These are phyloP conservation scores for Hozukius guyotensis DNA, from an alignment of 2,797 vertebrate genomes.

Conservation along the genomic window DNA sequence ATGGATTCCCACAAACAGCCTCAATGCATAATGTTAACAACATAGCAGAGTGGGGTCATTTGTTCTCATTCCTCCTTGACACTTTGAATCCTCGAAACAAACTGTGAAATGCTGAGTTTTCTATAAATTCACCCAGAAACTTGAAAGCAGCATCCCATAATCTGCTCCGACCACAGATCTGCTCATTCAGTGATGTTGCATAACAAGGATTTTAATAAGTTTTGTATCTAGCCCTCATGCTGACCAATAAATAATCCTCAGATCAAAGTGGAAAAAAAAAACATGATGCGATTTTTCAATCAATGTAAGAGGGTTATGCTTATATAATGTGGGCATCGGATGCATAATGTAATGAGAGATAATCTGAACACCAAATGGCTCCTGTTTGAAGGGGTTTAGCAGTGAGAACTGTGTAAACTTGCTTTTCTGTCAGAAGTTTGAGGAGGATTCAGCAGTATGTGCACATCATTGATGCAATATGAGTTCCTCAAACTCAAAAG, in stretches of 20 bases:
- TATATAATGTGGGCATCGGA: conserved; percentile 41
- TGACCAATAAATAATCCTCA: conserved; percentile 69
- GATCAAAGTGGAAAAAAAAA: conserved; percentile 30
- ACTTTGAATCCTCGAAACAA: neutral
- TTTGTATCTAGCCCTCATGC: conserved; percentile 49
- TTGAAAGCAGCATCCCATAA: conserved; percentile 25
- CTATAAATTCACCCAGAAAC: conserved; percentile 12
- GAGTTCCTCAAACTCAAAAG: conserved; percentile 13
- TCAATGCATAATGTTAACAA: neutral
- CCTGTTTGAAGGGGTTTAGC: neutral
- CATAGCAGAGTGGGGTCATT: neutral
- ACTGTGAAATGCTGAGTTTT: neutral
- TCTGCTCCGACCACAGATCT: neutral
- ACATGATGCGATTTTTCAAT: conserved; percentile 42
- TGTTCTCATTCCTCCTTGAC: neutral
- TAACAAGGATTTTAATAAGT: conserved; percentile 66
- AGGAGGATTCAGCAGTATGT: neutral
- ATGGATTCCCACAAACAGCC: neutral
- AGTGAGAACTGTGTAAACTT: neutral
- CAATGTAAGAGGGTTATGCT: conserved; percentile 42
- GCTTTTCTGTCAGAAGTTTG: neutral
- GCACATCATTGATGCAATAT: neutral
- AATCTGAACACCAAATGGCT: neutral
- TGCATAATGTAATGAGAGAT: conserved; percentile 14
- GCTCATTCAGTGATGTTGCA: conserved; percentile 58